Percentiles rank a stretch among this genome's conserved stretches.
Conservation (phyloP, 2,113 vertebrate genomes). For the Syngnathoides biaculeatus region DNA sequence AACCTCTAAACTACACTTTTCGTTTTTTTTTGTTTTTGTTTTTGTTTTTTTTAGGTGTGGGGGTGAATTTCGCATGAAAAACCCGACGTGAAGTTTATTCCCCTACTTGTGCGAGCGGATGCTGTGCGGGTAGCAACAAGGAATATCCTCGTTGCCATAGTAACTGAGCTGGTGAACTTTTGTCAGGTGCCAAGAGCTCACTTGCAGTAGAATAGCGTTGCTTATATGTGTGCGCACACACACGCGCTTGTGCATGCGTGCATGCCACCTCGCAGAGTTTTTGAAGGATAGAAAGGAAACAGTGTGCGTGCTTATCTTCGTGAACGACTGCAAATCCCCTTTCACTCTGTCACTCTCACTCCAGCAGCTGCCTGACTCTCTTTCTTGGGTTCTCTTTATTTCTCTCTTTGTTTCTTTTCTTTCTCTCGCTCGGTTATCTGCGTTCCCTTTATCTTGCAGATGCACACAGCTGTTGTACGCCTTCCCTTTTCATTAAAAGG, state of each 20-base stretch:
- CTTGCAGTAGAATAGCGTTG: conserved; percentile 38
- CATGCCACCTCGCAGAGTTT: conserved; percentile 16
- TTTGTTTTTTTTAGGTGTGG: too few species aligned
- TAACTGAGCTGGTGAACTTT: conserved; percentile 63
- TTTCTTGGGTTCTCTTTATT: conserved; percentile 6
- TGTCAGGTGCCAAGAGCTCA: conserved; percentile 62
- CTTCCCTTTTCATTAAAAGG: conserved; percentile 13
- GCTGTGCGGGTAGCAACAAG: conserved; percentile 44
- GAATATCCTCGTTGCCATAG: conserved; percentile 58
- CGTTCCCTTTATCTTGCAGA: conserved; percentile 9
- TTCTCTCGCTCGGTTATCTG: conserved; percentile 18
- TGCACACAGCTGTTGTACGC: conserved; percentile 6
- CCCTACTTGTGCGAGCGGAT: conserved; percentile 15
- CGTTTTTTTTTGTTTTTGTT: neutral
- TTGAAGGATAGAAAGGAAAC: conserved; percentile 44
- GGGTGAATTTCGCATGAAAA: neutral
- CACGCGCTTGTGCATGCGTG: neutral
- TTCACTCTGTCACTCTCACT: conserved; percentile 48
- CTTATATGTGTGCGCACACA: conserved; percentile 11
- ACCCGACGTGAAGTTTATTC: neutral
- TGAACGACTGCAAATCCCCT: conserved; percentile 46
- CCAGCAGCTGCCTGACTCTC: conserved; percentile 28
- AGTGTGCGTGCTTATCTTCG: conserved; percentile 42
- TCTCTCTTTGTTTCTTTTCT: conserved; percentile 4
- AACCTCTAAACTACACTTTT: neutral